Evolutionary conservation across 2,797 vertebrate species (phyloP).

Genomic region (Nyctibius grandis): DNA sequence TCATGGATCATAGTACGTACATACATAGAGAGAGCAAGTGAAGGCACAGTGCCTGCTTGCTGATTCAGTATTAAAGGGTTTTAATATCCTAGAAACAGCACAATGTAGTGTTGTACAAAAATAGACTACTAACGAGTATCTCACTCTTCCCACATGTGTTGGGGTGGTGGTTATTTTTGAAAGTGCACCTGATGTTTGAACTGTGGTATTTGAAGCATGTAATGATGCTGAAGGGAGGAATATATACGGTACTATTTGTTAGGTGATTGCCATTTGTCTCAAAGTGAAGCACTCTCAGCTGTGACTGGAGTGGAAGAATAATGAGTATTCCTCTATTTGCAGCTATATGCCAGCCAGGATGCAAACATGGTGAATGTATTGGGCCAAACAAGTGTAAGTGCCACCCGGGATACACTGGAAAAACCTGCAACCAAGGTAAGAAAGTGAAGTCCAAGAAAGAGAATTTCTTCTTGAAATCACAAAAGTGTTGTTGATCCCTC

Average conservation of each 20-base stretch:
- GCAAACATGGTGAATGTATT: slow-evolving; percentile 93
- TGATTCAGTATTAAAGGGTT: neutral
- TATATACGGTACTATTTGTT: neutral
- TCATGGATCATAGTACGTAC: neutral
- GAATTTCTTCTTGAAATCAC: neutral
- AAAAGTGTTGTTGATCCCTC: neutral
- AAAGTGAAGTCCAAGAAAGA: neutral
- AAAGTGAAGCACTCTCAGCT: neutral
- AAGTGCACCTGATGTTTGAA: neutral
- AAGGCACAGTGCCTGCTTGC: neutral
- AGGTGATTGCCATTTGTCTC: neutral
- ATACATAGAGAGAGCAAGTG: neutral
- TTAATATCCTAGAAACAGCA: neutral
- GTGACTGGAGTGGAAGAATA: neutral
- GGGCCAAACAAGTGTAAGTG: slow-evolving; percentile 98
- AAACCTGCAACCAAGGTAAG: slow-evolving; percentile 98
- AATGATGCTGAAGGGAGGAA: neutral
- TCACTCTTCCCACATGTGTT: neutral
- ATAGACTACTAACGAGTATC: neutral
- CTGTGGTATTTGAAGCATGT: neutral
- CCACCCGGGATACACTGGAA: slow-evolving; percentile 90
- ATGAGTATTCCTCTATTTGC: slow-evolving; percentile 41
- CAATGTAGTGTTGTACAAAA: neutral
- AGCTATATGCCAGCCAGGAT: slow-evolving; percentile 94
- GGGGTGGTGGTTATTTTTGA: neutral